Evolutionary conservation across 1,140 invertebrate genomes (phyloP).

Genomic region (Rhopalosiphum maidis): DNA sequence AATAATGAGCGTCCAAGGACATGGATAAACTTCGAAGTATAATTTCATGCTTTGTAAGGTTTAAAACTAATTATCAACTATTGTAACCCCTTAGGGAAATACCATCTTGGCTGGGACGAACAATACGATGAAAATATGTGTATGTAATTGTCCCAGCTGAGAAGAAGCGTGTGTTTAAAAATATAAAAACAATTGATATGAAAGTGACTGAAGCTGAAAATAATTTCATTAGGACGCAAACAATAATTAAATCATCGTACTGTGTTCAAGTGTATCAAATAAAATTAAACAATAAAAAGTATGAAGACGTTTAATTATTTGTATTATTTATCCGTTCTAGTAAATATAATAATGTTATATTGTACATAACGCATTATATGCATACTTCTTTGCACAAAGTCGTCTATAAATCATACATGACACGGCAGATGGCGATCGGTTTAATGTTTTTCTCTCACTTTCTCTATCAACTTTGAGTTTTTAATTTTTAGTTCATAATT

Average conservation of each 20-base stretch:
- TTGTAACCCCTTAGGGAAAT: not conserved
- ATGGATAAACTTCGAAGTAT: conserved; percentile 8
- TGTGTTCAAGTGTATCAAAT: not conserved
- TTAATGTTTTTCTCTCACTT: not conserved
- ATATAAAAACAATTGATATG: not conserved
- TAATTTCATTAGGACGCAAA: not conserved
- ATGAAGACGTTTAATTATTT: not conserved
- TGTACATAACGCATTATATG: too few species aligned
- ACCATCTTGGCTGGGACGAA: not conserved
- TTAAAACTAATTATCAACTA: conserved; percentile 24
- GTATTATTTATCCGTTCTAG: not conserved
- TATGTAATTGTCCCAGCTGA: not conserved
- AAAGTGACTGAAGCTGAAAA: not conserved
- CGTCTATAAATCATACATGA: not conserved
- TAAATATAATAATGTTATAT: too few species aligned
- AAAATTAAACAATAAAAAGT: not conserved
- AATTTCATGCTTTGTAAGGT: conserved; percentile 23
- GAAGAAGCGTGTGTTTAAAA: not conserved
- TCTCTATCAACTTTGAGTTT: not conserved
- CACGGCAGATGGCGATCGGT: not conserved
- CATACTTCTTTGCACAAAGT: not conserved
- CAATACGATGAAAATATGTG: not conserved
- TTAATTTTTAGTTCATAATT: not conserved
- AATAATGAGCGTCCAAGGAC: not conserved
- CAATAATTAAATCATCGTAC: not conserved